Evolutionary conservation across 2,797 vertebrate species (phyloP), one percentile per base, ranked within the genome.

Genomic region (Pempheris klunzingeri): DNA sequence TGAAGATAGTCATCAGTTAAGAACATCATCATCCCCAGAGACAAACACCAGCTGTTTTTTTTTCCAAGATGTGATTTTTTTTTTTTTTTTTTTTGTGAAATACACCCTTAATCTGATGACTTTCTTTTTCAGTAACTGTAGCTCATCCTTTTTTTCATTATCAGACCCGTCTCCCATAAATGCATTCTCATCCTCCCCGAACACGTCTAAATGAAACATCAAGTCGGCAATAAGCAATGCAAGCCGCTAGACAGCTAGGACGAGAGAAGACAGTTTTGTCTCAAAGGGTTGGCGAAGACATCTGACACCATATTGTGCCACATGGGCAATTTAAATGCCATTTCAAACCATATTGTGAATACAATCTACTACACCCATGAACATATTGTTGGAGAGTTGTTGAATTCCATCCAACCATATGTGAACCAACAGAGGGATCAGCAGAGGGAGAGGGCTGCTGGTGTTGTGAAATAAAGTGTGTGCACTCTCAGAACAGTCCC

Each of bases 331-430:
- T 75, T 69, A 69, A 70, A 85, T 47, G 24, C 22, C 10, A 43
- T 87, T 75, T 85, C 36, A 68, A 61, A 69, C 49, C 81, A 67
- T 76, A 70, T 38, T 81, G 74, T 53, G 66, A 66, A 50, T 15
- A 20, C 13, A 47, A 43, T 83, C 18, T 50, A 34, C 43, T 41
- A 34, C 15, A 49, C 24, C 44, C 18, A 4, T 55, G 67, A 78
- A 43, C 77, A 77, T 72, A 60, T 77, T 81, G 73, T 55, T n/a
- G 55, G 41, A 70, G 64, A 76, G 32, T 58, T 81, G 81, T 53
- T 68, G 78, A 54, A 65, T 67, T 61, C 57, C 46, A 20, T 63
- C 22, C 17, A 70, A 55, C 50, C 71, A 72, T 85, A 65, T 86
- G 80, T 69, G 67, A 71, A 62, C 39, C 50, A 74, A 61, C 54